phyloP scores from a whole-genome alignment of 2,797 vertebrate species.

The Mycteria americana region DNA sequence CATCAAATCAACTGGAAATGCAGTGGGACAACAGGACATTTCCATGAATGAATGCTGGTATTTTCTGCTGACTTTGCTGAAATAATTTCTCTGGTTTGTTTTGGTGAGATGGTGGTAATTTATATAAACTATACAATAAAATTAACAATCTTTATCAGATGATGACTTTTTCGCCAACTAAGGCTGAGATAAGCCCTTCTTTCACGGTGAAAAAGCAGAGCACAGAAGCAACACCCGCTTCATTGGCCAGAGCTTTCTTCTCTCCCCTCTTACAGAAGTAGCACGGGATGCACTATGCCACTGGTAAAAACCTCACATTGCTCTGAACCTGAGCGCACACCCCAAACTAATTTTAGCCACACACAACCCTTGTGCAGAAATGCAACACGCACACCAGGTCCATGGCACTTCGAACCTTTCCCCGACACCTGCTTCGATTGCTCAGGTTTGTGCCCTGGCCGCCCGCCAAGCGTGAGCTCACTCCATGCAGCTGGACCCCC shows the following conservation, averaged over 20 bases:
- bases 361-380: background rate
- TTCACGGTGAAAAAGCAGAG: background rate
- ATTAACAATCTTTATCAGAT: background rate
- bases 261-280: background rate
- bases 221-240: background rate
- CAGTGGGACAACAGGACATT: rapidly evolving
- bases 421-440: background rate
- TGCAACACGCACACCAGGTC: background rate
- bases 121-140: background rate
- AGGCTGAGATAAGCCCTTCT: background rate
- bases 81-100: background rate
- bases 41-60: background rate
- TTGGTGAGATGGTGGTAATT: background rate
- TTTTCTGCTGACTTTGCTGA: background rate
- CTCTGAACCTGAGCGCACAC: background rate
- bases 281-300: background rate
- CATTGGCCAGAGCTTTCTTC: too few relatives aligned
- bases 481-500: slow-evolving; percentile 26
- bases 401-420: background rate
- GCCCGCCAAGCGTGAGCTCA: slow-evolving; percentile 52
- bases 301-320: background rate
- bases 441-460: slow-evolving; percentile 19
- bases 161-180: background rate
- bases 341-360: too few relatives aligned
- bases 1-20: background rate